Evolutionary conservation across 2,113 vertebrate genomes (phyloP).

Genomic region (Gopherus evgoodei): DNA sequence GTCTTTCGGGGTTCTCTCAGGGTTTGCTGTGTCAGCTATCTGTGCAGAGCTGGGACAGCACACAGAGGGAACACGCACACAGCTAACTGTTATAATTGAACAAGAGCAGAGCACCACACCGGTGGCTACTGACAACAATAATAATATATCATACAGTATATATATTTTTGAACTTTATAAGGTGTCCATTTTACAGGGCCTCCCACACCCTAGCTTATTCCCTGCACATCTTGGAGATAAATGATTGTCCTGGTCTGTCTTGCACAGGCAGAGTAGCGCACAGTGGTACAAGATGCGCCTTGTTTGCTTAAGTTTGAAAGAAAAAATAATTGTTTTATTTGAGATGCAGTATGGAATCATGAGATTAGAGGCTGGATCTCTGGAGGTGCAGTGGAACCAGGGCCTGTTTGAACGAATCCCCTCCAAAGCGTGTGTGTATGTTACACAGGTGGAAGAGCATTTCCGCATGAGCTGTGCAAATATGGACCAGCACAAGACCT

Average conservation of each 20-base stretch:
- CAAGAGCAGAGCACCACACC: no score
- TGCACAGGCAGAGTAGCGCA: not conserved
- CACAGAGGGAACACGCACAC: no score
- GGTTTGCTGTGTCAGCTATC: no score
- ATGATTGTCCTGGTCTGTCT: not conserved
- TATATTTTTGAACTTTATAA: not conserved
- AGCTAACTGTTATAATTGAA: no score
- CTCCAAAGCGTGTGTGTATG: not conserved
- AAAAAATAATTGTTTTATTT: not conserved
- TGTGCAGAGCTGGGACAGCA: no score
- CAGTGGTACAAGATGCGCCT: not conserved
- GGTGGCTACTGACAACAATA: no score
- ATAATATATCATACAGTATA: not conserved
- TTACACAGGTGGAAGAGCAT: not conserved
- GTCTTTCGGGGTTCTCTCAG: no score
- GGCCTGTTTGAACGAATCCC: not conserved
- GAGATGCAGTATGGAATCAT: not conserved
- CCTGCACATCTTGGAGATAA: not conserved
- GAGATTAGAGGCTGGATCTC: not conserved
- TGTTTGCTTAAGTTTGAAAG: not conserved
- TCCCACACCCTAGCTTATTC: not conserved
- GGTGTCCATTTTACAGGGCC: fast-evolving
- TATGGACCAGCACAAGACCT: not conserved
- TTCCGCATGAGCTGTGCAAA: not conserved
- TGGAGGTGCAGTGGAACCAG: not conserved